A percentile compares a stretch with the other conserved stretches of the same genome.
These are phyloP conservation scores for Melipona beecheii DNA, from an alignment of 2,888 invertebrate species.

Conservation along the genomic window DNA sequence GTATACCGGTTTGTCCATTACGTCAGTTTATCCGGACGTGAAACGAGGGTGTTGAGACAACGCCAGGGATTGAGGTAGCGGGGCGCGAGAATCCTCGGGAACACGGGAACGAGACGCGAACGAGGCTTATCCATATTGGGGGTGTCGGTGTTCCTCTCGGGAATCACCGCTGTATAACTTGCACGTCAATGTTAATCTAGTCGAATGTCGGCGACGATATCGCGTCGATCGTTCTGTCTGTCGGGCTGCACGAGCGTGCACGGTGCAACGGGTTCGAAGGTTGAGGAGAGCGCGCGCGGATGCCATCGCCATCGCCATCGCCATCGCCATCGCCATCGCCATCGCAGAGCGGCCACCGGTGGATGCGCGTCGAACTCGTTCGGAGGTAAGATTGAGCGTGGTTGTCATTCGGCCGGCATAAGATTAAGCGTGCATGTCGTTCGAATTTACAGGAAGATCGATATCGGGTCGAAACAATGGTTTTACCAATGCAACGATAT, in stretches of 20 bases:
- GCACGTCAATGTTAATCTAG: conserved; percentile 66
- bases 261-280: conserved; percentile 49
- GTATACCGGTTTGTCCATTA: conserved; percentile 57
- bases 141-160: conserved; percentile 31
- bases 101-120: conserved; percentile 10
- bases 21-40: conserved; percentile 57
- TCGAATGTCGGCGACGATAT: conserved; percentile 46
- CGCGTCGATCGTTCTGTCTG: conserved; percentile 59
- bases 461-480: conserved; percentile 65
- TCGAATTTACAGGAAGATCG: conserved; percentile 70
- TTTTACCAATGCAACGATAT: conserved; percentile 64
- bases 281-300: background rate
- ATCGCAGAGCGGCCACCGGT: background rate
- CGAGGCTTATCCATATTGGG: conserved; percentile 33
- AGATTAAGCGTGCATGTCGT: conserved; percentile 69
- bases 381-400: conserved; percentile 64
- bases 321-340: no score
- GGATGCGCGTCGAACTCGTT: conserved; percentile 42
- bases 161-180: conserved; percentile 53
- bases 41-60: conserved; percentile 42
- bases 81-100: conserved; percentile 32
- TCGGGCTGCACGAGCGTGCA: conserved; percentile 29
- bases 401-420: conserved; percentile 64
- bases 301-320: background rate
- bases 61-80: conserved; percentile 18